Percentiles rank a stretch among this genome's conserved stretches.
These are phyloP conservation scores for Thermophis baileyi DNA, from an alignment of 2,113 vertebrate species.

Conservation along the genomic window DNA sequence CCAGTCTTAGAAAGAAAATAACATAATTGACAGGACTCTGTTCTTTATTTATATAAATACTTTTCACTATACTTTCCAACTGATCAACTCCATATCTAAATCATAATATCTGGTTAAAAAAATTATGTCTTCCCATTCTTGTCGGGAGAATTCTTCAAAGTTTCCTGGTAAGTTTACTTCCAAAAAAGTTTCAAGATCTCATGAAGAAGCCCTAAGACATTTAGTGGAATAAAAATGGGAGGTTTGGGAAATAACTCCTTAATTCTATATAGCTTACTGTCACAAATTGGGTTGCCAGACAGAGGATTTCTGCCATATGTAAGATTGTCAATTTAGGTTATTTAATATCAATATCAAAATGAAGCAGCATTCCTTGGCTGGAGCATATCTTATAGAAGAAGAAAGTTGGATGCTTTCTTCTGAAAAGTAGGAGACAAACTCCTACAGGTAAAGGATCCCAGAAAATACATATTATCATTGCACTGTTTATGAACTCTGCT, in stretches of 20 bases:
- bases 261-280: neutral
- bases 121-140: neutral
- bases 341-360: constrained; percentile 1
- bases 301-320: neutral
- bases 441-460: neutral
- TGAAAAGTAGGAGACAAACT: neutral
- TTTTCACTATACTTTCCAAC: neutral
- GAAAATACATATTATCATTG: neutral
- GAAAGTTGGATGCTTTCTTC: neutral
- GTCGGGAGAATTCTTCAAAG: neutral
- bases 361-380: neutral
- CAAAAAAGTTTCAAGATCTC: neutral
- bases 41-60: neutral
- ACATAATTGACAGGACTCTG: neutral
- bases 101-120: neutral
- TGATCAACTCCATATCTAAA: neutral
- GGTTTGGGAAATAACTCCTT: neutral
- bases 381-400: neutral
- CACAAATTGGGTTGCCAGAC: neutral
- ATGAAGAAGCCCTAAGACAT: neutral
- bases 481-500: constrained; percentile 5
- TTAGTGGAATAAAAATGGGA: neutral
- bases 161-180: neutral
- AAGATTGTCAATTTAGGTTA: neutral
- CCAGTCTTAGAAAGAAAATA: neutral